Percentiles rank a stretch among this genome's conserved stretches.
Evolutionary conservation across 2,888 invertebrate species (phyloP).

Genomic region (Biston stratarius): DNA sequence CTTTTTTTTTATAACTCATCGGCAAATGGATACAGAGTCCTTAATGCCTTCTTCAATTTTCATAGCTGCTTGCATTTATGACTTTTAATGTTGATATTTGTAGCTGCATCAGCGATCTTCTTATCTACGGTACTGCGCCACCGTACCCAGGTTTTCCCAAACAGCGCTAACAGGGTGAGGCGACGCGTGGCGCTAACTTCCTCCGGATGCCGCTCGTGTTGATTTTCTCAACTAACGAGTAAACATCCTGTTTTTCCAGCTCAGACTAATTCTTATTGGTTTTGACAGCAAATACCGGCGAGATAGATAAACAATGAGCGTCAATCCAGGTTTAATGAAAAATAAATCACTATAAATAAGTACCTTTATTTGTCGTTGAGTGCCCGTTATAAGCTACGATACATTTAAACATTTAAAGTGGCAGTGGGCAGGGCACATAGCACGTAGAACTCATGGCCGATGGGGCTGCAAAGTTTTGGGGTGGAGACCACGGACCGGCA

Average conservation of each 20-base stretch:
- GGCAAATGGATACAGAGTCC: no score
- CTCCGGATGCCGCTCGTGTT: slow-evolving; percentile 31
- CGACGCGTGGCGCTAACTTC: slow-evolving; percentile 38
- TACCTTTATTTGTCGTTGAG: background rate
- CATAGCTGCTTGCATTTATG: no score
- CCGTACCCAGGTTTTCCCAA: background rate
- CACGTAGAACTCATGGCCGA: no score
- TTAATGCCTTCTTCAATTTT: no score
- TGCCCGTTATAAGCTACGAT: no score
- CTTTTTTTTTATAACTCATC: no score
- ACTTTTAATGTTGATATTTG: no score
- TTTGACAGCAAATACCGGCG: slow-evolving; percentile 23
- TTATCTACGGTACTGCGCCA: slow-evolving; percentile 4
- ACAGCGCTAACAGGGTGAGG: slow-evolving; percentile 41
- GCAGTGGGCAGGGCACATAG: no score
- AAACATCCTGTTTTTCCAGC: slow-evolving; percentile 32
- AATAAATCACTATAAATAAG: background rate
- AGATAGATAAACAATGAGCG: background rate
- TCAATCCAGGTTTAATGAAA: background rate
- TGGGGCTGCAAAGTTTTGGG: no score
- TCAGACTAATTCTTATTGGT: slow-evolving; percentile 19
- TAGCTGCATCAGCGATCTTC: background rate
- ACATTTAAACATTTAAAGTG: no score
- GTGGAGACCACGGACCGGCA: no score
- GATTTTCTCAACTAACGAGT: slow-evolving; percentile 30